Evolutionary conservation across 2,113 vertebrate species (phyloP).

Genomic region (Manacus vitellinus): DNA sequence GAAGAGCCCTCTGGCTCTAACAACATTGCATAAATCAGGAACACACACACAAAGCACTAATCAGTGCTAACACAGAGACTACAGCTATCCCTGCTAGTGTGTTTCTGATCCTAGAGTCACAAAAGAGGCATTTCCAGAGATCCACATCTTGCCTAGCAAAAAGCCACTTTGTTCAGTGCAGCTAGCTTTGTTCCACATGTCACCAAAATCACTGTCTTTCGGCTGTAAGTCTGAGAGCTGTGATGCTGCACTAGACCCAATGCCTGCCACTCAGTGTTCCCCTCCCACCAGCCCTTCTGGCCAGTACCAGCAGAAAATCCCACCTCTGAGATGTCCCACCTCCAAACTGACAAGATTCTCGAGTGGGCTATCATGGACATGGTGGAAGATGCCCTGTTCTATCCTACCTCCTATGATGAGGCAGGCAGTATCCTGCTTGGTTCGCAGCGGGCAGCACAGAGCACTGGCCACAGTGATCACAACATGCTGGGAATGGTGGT

Average conservation of each 20-base stretch:
- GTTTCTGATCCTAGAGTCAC: not conserved
- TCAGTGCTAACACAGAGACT: not conserved
- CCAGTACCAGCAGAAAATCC: not conserved
- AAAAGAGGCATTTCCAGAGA: not conserved
- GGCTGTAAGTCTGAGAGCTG: not conserved
- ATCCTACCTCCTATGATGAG: not conserved
- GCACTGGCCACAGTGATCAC: not conserved
- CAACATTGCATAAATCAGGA: not conserved
- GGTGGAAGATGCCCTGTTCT: not conserved
- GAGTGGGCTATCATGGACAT: not conserved
- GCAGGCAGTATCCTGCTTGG: not conserved
- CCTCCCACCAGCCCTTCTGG: not conserved
- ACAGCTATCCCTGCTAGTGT: not conserved
- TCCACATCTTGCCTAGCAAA: not conserved
- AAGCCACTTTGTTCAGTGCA: not conserved
- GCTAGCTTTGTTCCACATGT: not conserved
- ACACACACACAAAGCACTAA: not conserved
- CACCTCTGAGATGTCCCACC: not conserved
- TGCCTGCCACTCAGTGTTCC: rapidly evolving
- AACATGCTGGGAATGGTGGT: rapidly evolving
- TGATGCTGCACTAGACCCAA: not conserved
- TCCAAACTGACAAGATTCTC: not conserved
- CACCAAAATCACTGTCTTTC: not conserved
- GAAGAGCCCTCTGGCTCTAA: not conserved
- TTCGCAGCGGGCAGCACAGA: not conserved